Evolutionary conservation across 2,113 vertebrate species (phyloP).

Genomic region (Antechinus stuartii): DNA sequence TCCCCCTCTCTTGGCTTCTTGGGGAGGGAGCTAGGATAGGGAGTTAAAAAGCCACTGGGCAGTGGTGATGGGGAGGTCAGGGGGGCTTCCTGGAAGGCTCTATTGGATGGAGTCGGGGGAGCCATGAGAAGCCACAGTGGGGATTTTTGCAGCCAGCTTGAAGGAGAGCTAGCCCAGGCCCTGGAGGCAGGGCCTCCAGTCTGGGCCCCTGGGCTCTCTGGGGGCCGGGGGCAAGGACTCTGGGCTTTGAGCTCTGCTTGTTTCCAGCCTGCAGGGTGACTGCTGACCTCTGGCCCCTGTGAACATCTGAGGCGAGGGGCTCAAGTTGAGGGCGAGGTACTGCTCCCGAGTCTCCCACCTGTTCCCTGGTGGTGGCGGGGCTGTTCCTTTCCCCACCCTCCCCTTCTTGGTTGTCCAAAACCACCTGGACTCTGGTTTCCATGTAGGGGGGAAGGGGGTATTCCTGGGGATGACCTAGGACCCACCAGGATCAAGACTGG

Average conservation of each 20-base stretch:
- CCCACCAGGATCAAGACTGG: conserved; percentile 51
- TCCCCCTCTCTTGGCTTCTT: conserved; percentile 36
- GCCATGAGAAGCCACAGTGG: not conserved
- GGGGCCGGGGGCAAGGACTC: not conserved
- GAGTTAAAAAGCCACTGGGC: not conserved
- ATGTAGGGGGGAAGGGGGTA: conserved; percentile 18
- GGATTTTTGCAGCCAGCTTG: too few relatives aligned
- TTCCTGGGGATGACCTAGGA: conserved; percentile 44
- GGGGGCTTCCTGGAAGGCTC: conserved; percentile 25
- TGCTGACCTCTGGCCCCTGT: not conserved
- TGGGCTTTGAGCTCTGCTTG: not conserved
- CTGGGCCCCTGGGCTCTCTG: too few relatives aligned
- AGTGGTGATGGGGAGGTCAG: not conserved
- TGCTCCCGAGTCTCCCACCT: not conserved
- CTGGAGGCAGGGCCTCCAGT: not conserved
- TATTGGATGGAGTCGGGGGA: not conserved
- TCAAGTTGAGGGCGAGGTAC: not conserved
- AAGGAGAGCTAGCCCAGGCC: not conserved
- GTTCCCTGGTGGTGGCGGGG: conserved; percentile 19
- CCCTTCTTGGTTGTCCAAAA: not conserved
- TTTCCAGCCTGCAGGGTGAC: not conserved
- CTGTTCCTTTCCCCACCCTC: conserved; percentile 60
- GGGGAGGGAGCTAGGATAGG: conserved; percentile 26
- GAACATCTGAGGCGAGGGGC: not conserved
- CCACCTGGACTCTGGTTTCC: conserved; percentile 57